Conservation (phyloP, 2,797 vertebrate genomes). For the Rallus crepitans region DNA sequence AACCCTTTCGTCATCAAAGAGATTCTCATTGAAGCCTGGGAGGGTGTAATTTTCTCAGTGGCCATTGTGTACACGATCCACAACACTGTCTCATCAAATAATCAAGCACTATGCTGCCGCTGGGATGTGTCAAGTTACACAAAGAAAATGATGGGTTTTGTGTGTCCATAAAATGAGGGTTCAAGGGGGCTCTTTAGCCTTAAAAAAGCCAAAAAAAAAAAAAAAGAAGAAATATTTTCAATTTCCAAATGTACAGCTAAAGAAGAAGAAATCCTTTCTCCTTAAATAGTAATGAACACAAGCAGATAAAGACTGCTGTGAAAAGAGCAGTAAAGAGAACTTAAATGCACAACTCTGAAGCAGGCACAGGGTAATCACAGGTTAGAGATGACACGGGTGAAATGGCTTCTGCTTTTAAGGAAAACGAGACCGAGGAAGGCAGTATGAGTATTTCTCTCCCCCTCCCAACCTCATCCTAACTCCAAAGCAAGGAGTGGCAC, state of each 20-base stretch:
- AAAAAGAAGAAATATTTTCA: neutral
- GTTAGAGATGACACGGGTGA: conserved; percentile 42
- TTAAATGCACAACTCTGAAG: conserved; percentile 47
- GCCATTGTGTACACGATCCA: conserved; percentile 64
- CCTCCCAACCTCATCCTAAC: neutral
- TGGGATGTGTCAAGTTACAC: conserved; percentile 71
- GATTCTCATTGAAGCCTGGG: conserved; percentile 30
- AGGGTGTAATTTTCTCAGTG: conserved; percentile 63
- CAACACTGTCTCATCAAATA: conserved; percentile 65
- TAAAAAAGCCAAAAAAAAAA: neutral
- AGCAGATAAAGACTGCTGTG: conserved; percentile 29
- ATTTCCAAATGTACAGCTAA: conserved; percentile 35
- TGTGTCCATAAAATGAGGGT: conserved; percentile 72
- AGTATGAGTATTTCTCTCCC: neutral
- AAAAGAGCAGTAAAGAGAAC: conserved; percentile 61
- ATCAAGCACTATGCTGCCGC: conserved; percentile 62
- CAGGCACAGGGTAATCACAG: conserved; percentile 66
- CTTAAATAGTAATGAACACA: conserved; percentile 62
- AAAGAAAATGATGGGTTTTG: conserved; percentile 72
- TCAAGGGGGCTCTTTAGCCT: conserved; percentile 67
- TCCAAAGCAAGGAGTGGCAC: neutral
- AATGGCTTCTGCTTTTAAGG: conserved; percentile 56
- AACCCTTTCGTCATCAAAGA: conserved; percentile 76
- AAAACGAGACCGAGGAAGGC: conserved; percentile 31
- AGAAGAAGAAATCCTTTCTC: conserved; percentile 26